A percentile compares a stretch with the other conserved stretches of the same genome.
These are phyloP conservation scores for Cliona cf. orientalis DNA, from an alignment of 37 sponge, comb jelly and placozoan genomes.

Conservation along the genomic window DNA sequence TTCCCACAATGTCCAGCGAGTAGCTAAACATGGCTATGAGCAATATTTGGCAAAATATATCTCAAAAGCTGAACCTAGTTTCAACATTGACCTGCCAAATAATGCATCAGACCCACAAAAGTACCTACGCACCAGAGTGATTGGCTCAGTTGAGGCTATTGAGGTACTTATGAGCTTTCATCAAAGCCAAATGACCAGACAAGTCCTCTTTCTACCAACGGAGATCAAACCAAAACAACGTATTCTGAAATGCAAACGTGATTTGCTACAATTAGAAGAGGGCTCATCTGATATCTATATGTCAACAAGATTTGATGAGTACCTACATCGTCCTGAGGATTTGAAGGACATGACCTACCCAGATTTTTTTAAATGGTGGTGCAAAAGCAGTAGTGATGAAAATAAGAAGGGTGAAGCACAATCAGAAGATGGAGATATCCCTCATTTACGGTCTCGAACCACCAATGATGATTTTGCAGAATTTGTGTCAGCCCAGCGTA, in stretches of 20 bases:
- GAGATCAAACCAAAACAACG: neutral
- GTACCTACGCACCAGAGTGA: conserved; percentile 6
- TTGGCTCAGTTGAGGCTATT: conserved; percentile 10
- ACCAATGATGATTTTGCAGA: no score
- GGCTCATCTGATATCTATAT: neutral
- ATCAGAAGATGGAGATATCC: no score
- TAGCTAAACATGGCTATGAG: conserved; percentile 15
- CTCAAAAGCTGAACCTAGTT: conserved; percentile 8
- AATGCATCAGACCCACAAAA: conserved; percentile 1
- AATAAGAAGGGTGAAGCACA: neutral
- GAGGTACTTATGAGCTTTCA: conserved; percentile 15
- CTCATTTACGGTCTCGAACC: no score
- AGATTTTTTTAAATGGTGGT: conserved; percentile 10
- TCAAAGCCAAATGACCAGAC: neutral
- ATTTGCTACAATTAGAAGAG: neutral
- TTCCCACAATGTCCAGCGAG: conserved; percentile 6
- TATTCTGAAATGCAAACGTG: neutral
- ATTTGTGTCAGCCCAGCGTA: no score
- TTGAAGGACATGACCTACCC: conserved; percentile 12
- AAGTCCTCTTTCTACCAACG: neutral
- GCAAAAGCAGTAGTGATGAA: neutral
- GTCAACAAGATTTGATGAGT: neutral
- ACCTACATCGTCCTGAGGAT: neutral
- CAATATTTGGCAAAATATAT: conserved; percentile 14
- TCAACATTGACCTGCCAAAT: conserved; percentile 10